A percentile compares a stretch with the other conserved stretches of the same genome.
phyloP scores from a whole-genome alignment of 92 coral and sea anemone species.

The Phenganax marumi region DNA sequence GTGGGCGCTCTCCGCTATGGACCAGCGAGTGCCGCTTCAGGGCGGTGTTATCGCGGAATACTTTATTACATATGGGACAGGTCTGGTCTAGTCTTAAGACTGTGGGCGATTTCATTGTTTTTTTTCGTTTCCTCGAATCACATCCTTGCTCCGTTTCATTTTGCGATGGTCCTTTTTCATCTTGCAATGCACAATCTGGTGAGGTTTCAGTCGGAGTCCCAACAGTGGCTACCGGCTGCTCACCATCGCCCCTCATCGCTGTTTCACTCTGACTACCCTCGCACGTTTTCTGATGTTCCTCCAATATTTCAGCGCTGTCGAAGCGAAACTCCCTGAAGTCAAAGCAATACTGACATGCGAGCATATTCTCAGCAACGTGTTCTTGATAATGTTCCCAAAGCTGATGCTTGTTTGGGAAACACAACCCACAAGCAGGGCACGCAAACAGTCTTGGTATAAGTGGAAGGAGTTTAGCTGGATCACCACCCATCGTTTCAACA shows the following conservation, averaged over 20 bases:
- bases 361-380: slow-evolving; percentile 23
- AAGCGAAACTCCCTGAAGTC: background rate
- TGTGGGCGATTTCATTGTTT: no score
- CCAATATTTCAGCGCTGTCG: background rate
- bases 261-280: background rate
- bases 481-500: background rate
- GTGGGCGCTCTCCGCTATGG: slow-evolving; percentile 44
- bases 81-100: background rate
- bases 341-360: slow-evolving; percentile 14
- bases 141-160: background rate
- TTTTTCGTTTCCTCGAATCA: background rate
- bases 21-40: slow-evolving; percentile 33
- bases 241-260: background rate
- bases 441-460: background rate
- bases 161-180: background rate
- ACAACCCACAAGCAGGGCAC: slow-evolving; percentile 9
- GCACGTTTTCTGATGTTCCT: slow-evolving; percentile 30
- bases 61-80: slow-evolving; percentile 23
- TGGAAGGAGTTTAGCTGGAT: background rate
- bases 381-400: slow-evolving; percentile 32
- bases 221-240: background rate
- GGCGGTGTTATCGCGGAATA: slow-evolving; percentile 29
- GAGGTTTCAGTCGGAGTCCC: no score
- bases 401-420: background rate
- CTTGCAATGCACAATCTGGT: background rate